Evolutionary conservation across 2,888 invertebrate genomes (phyloP).

Genomic region (Aspidiotus rigidus): DNA sequence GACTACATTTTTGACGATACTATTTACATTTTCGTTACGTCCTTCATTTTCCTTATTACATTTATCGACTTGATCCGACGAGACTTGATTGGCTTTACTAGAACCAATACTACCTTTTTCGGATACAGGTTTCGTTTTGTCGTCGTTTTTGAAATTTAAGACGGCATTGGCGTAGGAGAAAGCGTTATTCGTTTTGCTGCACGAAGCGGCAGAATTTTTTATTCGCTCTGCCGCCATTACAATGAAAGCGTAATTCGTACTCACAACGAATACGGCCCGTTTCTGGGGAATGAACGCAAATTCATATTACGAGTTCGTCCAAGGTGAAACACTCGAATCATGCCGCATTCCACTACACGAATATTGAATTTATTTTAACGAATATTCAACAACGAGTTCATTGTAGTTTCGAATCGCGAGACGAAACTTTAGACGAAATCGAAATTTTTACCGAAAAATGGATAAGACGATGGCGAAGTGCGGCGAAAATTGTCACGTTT

Average conservation of each 20-base stretch:
- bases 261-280: not conserved
- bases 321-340: not conserved
- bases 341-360: constrained; percentile 12
- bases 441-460: not conserved
- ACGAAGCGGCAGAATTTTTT: constrained; percentile 17
- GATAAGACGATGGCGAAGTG: not conserved
- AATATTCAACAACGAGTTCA: not conserved
- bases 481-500: constrained; percentile 24
- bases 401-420: not conserved
- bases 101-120: no score
- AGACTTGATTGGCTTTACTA: not conserved
- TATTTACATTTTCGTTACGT: constrained; percentile 25
- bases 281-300: not conserved
- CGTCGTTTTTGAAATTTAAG: constrained; percentile 18
- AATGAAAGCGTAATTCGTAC: not conserved
- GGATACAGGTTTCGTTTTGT: not conserved
- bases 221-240: constrained; percentile 23
- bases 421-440: not conserved
- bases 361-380: not conserved
- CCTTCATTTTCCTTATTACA: constrained; percentile 24
- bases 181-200: constrained; percentile 13
- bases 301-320: not conserved
- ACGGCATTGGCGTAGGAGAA: constrained; percentile 32
- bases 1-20: not conserved
- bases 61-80: not conserved